These are phyloP conservation scores for Eupleurogrammus muticus DNA, from an alignment of 2,797 vertebrate genomes.

Conservation along the genomic window DNA sequence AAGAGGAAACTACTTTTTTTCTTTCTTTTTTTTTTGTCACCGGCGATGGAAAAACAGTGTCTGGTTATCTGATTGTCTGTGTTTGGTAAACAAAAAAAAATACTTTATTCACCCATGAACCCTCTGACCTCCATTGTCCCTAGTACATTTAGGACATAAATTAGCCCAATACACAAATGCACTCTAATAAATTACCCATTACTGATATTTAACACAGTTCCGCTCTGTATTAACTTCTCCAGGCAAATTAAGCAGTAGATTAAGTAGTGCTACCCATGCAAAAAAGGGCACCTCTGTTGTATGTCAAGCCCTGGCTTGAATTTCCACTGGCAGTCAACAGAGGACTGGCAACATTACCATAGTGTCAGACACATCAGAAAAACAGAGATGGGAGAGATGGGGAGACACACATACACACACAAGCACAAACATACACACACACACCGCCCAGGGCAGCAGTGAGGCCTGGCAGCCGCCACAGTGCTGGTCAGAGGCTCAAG, in stretches of 20 bases:
- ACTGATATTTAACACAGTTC: slow-evolving; percentile 11
- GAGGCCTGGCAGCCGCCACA: slow-evolving; percentile 67
- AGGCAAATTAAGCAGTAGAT: slow-evolving; percentile 22
- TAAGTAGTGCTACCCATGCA: slow-evolving; percentile 30
- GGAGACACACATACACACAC: slow-evolving; percentile 53
- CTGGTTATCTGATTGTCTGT: background rate
- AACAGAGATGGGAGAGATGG: slow-evolving; percentile 26
- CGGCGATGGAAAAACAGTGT: slow-evolving; percentile 38
- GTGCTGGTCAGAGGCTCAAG: slow-evolving; percentile 65
- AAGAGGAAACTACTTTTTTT: slow-evolving; percentile 30
- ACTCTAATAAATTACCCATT: slow-evolving; percentile 17
- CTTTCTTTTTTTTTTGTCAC: slow-evolving; percentile 14
- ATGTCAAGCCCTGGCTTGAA: slow-evolving; percentile 57
- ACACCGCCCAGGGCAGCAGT: slow-evolving; percentile 61
- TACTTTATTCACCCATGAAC: slow-evolving; percentile 6
- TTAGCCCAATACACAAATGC: slow-evolving; percentile 1
- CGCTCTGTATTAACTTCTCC: slow-evolving; percentile 15
- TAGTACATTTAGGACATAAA: background rate
- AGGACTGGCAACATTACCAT: slow-evolving; percentile 59
- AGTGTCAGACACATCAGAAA: slow-evolving; percentile 62
- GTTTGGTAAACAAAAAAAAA: slow-evolving; percentile 12
- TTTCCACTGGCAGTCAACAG: slow-evolving; percentile 63
- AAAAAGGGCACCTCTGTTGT: slow-evolving; percentile 20
- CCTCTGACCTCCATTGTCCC: background rate
- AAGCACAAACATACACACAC: slow-evolving; percentile 19